These are phyloP conservation scores for Halichoerus grypus DNA, from an alignment of 2,113 vertebrate genomes.

Conservation along the genomic window DNA sequence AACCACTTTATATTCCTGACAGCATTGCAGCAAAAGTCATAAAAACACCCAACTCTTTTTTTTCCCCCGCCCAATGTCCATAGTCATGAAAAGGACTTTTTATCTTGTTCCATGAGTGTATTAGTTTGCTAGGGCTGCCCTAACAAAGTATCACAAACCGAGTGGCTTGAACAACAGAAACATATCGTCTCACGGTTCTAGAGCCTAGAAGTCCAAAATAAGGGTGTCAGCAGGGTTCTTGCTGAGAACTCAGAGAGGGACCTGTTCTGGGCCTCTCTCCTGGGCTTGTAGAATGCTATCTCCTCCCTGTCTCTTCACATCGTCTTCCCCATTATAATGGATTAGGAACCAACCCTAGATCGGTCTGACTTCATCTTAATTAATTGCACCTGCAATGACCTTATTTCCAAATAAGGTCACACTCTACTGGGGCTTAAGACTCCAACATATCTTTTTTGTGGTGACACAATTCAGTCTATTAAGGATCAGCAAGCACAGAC, in stretches of 20 bases:
- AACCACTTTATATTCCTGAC: background rate
- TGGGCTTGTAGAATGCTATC: background rate
- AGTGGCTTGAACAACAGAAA: background rate
- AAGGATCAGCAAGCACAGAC: background rate
- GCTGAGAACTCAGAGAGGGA: background rate
- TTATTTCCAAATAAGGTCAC: background rate
- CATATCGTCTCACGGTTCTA: background rate
- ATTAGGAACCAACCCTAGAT: background rate
- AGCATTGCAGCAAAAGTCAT: background rate
- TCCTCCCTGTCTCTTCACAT: background rate
- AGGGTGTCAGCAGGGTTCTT: background rate
- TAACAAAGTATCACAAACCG: background rate
- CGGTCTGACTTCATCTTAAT: background rate
- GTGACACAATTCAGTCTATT: background rate
- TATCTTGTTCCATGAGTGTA: background rate
- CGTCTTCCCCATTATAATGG: background rate
- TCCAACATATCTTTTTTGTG: background rate
- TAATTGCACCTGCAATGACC: background rate
- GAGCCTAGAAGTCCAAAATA: background rate
- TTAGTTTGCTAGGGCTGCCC: background rate
- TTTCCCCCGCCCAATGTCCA: background rate
- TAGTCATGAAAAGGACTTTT: background rate
- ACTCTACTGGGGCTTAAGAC: background rate
- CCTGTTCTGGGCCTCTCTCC: background rate
- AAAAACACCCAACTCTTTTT: background rate